phyloP scores from a whole-genome alignment of 2,888 invertebrate species.

The Chymomyza amoena region DNA sequence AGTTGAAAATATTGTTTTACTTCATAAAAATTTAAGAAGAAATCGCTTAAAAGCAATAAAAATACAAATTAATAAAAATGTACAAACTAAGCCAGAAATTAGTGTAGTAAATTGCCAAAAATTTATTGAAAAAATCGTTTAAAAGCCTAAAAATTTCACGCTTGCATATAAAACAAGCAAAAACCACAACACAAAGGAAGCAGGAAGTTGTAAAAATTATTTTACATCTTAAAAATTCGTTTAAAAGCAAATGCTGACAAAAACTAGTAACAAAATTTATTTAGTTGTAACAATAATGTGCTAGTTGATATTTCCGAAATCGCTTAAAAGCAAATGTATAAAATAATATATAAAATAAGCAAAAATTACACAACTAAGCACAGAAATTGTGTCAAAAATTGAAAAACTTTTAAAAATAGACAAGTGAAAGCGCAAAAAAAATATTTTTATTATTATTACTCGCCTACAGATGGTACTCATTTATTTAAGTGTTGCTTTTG shows the following conservation, averaged over 20 bases:
- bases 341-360: background rate
- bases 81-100: background rate
- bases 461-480: conserved; percentile 11
- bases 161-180: no score
- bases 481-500: conserved; percentile 8
- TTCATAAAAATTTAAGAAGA: no score
- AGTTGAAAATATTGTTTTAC: no score
- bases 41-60: background rate
- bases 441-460: background rate
- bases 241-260: no score
- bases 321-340: background rate
- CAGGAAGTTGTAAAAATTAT: no score
- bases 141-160: no score
- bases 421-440: conserved; percentile 59
- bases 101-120: no score
- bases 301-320: no score
- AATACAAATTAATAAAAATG: background rate
- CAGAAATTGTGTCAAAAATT: conserved; percentile 5
- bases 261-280: no score
- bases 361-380: background rate
- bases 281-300: no score
- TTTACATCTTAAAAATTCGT: no score
- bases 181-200: no score
- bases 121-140: conserved; percentile 27
- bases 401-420: conserved; percentile 33